Evolutionary conservation across 2,888 invertebrate species (phyloP).

Genomic region (Autographa pulchrina): DNA sequence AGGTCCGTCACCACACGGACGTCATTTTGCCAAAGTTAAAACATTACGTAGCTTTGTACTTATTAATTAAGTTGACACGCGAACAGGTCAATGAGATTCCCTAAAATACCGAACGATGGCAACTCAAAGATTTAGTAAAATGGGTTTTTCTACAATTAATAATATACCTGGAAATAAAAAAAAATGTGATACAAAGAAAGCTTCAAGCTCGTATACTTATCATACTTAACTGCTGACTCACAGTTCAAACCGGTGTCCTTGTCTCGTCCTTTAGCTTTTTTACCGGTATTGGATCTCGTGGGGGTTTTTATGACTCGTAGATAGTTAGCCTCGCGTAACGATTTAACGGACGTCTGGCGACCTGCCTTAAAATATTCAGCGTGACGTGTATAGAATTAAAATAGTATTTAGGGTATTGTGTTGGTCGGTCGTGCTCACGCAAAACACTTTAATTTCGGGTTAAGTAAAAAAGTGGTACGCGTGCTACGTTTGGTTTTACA

Average conservation of each 20-base stretch:
- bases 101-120: background rate
- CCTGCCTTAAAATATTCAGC: constrained; percentile 69
- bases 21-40: constrained; percentile 33
- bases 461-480: constrained; percentile 20
- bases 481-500: constrained; percentile 15
- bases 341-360: constrained; percentile 73
- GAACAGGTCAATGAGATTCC: background rate
- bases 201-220: background rate
- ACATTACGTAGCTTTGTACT: constrained; percentile 16
- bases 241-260: constrained; percentile 69
- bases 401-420: constrained; percentile 34
- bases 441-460: constrained; percentile 16
- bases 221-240: constrained; percentile 62
- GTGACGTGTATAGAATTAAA: constrained; percentile 61
- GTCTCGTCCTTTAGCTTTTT: constrained; percentile 70
- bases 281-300: constrained; percentile 57
- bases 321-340: constrained; percentile 68
- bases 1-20: too few relatives aligned
- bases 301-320: constrained; percentile 61
- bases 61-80: background rate
- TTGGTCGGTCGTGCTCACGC: constrained; percentile 27
- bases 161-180: too few relatives aligned
- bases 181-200: background rate
- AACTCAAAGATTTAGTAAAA: too few relatives aligned
- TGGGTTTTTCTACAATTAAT: too few relatives aligned